Percentiles rank a stretch among this genome's conserved stretches.
These are phyloP conservation scores for Arctocebus calabarensis DNA, from an alignment of 2,797 vertebrate species.

Conservation along the genomic window DNA sequence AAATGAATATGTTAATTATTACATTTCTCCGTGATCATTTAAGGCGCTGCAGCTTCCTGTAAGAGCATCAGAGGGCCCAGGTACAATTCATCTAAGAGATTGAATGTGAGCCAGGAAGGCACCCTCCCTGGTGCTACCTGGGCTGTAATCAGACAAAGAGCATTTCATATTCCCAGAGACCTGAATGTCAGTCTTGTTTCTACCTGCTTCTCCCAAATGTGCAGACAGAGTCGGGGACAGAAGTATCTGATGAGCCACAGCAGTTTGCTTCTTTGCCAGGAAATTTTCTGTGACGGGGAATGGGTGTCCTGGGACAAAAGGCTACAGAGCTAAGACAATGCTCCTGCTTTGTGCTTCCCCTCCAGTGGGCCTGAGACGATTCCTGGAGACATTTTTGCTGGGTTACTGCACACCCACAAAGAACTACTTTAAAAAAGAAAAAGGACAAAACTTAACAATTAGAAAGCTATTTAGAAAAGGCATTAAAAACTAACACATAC, in stretches of 20 bases:
- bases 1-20: neutral
- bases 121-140: neutral
- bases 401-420: slow-evolving; percentile 82
- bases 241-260: slow-evolving; percentile 17
- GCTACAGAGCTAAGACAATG: slow-evolving; percentile 76
- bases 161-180: neutral
- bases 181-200: slow-evolving; percentile 2
- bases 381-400: slow-evolving; percentile 81
- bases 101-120: neutral
- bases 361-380: slow-evolving; percentile 69
- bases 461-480: slow-evolving; percentile 63
- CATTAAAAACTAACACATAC: slow-evolving; percentile 65
- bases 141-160: neutral
- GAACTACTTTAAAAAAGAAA: slow-evolving; percentile 65
- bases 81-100: neutral
- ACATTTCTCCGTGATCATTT: neutral
- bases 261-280: slow-evolving; percentile 52
- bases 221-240: neutral
- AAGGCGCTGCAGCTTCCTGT: neutral
- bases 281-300: slow-evolving; percentile 51
- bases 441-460: slow-evolving; percentile 62
- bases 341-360: slow-evolving; percentile 49
- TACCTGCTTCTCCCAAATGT: neutral
- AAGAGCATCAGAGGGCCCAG: neutral
- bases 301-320: slow-evolving; percentile 66